These are phyloP conservation scores for Drosophila nr. fundita DNA, from an alignment of 2,888 invertebrate species.

Conservation along the genomic window DNA sequence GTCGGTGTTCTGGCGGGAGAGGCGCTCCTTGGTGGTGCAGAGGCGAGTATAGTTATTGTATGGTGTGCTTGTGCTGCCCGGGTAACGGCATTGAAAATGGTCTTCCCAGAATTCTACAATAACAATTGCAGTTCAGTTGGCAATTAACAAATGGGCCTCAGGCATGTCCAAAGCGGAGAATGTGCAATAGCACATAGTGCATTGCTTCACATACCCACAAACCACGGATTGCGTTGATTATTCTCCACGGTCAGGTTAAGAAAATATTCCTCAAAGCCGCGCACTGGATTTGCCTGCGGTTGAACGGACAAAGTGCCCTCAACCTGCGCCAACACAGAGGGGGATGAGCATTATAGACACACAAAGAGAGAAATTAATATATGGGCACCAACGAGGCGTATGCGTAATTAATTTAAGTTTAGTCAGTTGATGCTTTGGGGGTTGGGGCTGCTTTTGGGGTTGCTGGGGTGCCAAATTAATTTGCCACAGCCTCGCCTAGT, in stretches of 20 bases:
- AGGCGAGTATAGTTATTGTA: conserved; percentile 90
- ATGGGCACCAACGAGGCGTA: conserved; percentile 49
- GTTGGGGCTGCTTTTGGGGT: not conserved
- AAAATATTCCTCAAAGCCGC: conserved; percentile 95
- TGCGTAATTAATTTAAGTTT: conserved; percentile 66
- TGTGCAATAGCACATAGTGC: not conserved
- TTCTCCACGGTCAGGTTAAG: conserved; percentile 92
- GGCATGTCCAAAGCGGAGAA: not conserved
- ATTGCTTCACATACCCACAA: conserved; percentile 89
- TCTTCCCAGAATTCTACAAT: conserved; percentile 97
- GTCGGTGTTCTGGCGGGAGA: conserved; percentile 91
- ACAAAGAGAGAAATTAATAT: conserved; percentile 7
- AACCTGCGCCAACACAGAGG: conserved; percentile 84
- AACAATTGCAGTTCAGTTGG: too few relatives aligned
- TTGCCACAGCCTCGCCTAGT: conserved; percentile 40
- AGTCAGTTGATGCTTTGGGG: not conserved
- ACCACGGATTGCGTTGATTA: conserved; percentile 97
- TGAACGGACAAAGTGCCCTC: conserved; percentile 98
- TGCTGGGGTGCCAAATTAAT: conserved; percentile 59
- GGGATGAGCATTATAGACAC: not conserved
- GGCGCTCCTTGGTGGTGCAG: conserved; percentile 92
- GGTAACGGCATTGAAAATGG: conserved; percentile 95
- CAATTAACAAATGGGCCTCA: conserved; percentile 2
- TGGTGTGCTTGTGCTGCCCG: conserved; percentile 91
- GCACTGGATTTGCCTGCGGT: conserved; percentile 95